Evolutionary conservation across 1,140 invertebrate species (phyloP).

Genomic region (Frieseomelitta varia): DNA sequence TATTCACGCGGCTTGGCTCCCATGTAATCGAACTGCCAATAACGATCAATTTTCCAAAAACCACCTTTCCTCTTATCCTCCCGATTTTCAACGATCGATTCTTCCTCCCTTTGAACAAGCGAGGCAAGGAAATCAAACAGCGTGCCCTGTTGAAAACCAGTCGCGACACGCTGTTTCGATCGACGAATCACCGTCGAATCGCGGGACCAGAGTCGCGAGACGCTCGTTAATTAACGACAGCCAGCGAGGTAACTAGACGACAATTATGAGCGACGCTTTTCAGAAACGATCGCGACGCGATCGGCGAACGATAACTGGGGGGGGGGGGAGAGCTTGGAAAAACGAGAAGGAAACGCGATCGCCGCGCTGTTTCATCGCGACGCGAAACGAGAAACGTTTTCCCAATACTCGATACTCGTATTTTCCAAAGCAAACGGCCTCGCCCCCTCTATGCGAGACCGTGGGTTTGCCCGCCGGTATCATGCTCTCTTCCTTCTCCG

Average conservation of each 20-base stretch:
- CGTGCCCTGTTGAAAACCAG: no score
- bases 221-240: constrained; percentile 22
- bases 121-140: no score
- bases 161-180: no score
- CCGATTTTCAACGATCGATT: neutral
- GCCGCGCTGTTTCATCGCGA: constrained; percentile 37
- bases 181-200: no score
- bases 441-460: neutral
- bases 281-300: constrained; percentile 5
- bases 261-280: constrained; percentile 35
- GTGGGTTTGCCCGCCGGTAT: neutral
- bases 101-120: no score
- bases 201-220: neutral
- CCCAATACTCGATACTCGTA: constrained; percentile 32
- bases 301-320: neutral
- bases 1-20: constrained; percentile 15
- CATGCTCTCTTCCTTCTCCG: constrained; percentile 23
- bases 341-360: constrained; percentile 22
- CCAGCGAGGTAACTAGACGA: neutral
- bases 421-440: neutral
- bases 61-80: neutral
- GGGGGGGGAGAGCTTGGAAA: neutral
- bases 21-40: neutral
- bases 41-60: neutral
- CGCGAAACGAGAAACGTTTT: constrained; percentile 47